These are phyloP conservation scores for Edolisoma coerulescens DNA, from an alignment of 2,113 vertebrate species.

Conservation along the genomic window DNA sequence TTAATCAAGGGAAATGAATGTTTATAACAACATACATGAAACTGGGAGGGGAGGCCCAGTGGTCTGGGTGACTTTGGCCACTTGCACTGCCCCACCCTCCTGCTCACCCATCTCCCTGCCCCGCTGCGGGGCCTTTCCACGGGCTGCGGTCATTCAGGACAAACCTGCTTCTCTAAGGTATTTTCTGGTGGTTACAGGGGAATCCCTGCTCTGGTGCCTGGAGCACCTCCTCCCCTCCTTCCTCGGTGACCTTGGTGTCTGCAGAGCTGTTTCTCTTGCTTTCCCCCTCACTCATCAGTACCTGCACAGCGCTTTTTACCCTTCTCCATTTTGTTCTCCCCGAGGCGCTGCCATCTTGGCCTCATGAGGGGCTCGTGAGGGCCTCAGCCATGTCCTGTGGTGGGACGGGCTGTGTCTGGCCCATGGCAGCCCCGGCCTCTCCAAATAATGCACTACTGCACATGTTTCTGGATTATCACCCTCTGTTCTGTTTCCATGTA, in stretches of 20 bases:
- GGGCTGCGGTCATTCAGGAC: neutral
- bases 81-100: too few relatives aligned
- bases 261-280: neutral
- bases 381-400: fast-evolving
- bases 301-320: fast-evolving
- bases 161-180: neutral
- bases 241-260: neutral
- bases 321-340: neutral
- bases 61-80: too few relatives aligned
- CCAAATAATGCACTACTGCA: neutral
- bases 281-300: neutral
- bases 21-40: too few relatives aligned
- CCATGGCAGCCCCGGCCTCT: fast-evolving
- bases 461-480: neutral
- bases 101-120: neutral
- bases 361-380: neutral
- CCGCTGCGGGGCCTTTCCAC: fast-evolving
- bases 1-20: too few relatives aligned
- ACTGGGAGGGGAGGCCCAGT: too few relatives aligned
- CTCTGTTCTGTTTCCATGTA: neutral
- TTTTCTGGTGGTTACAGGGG: neutral
- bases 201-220: neutral
- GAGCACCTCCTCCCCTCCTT: neutral
- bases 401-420: fast-evolving
- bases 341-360: fast-evolving